Evolutionary conservation across 2,797 vertebrate species (phyloP), one percentile per base, ranked within the genome.

Genomic region (Apodemus agrarius): DNA sequence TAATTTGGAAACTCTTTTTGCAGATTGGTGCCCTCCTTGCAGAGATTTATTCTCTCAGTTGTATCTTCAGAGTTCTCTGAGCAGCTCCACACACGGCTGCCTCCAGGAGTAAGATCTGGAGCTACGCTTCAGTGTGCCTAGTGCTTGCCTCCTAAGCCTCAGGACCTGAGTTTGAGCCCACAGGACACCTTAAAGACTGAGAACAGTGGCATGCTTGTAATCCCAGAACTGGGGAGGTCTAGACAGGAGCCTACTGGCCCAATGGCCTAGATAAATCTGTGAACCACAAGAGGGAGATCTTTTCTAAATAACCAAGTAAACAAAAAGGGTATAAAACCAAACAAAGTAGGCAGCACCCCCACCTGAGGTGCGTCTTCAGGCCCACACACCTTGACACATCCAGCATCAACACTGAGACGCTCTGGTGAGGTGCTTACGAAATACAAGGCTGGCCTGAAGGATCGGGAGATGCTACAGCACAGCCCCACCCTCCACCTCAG

Each of bases 361-460:
- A 52, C 22, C n/a, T 3, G 21, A 24, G 52, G 34, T n/a, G 13
- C 10, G n/a, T 29, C 57, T 31, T 65, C 59, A 65, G 40, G 16
- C 16, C 26, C 5, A 31, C 3, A 46, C 43, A 14, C 59, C 59
- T 72, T 67, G 6, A 46, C 74, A 78, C 0, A 11, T 17, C 34
- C 24, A 6, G 21, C 7, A 11, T 11, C 6, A 0, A 7, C 31
- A 17, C 0, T 22, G 22, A 92, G 31, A 54, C 49, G 2, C 9
- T 21, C 57, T 37, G 63, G 40, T 21, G 26, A 37, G 19, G 22
- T 10, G 17, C 46, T 69, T 82, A 52, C 22, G 24, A 40, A 72
- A 34, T 6, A n/a, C 57, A 57, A 21, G 11, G 12, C 19, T 24
- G 37, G n/a, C 17, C 29, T 69, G 57, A 43, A 4, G 2, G 29